Percentiles rank a stretch among this genome's conserved stretches.
Conservation (phyloP, 2,888 invertebrate genomes). For the Ormyrus nitidulus region DNA sequence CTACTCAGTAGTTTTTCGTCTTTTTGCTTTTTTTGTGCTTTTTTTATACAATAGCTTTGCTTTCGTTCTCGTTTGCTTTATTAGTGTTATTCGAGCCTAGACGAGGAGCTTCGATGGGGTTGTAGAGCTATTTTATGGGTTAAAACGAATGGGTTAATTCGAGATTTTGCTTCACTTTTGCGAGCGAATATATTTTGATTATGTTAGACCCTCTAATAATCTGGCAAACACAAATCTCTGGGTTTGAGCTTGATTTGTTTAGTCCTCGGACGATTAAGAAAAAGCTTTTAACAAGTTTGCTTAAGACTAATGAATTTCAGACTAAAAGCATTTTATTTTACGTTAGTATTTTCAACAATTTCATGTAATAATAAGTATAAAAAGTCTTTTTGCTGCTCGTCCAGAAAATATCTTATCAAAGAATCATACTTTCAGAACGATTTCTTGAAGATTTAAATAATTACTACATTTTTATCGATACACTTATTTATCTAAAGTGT, state of each 20-base stretch:
- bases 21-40: constrained; percentile 9
- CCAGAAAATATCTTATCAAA: too few species aligned
- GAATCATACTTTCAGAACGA: too few species aligned
- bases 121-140: neutral
- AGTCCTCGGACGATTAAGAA: too few species aligned
- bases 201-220: constrained; percentile 28
- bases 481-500: constrained; percentile 26
- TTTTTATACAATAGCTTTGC: neutral
- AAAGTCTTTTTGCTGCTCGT: too few species aligned
- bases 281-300: too few species aligned
- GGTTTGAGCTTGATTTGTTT: too few species aligned
- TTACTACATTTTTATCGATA: constrained; percentile 9
- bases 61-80: neutral
- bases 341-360: too few species aligned
- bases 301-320: too few species aligned
- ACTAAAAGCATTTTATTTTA: too few species aligned
- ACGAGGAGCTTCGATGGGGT: neutral
- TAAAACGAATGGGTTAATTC: neutral
- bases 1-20: neutral
- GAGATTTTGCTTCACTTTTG: neutral
- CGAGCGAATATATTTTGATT: too few species aligned
- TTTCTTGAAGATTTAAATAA: too few species aligned
- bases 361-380: too few species aligned
- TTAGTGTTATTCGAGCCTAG: neutral
- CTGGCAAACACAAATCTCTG: neutral